Conservation (phyloP, 2,113 vertebrate genomes). For the Ammodramus savannarum region DNA sequence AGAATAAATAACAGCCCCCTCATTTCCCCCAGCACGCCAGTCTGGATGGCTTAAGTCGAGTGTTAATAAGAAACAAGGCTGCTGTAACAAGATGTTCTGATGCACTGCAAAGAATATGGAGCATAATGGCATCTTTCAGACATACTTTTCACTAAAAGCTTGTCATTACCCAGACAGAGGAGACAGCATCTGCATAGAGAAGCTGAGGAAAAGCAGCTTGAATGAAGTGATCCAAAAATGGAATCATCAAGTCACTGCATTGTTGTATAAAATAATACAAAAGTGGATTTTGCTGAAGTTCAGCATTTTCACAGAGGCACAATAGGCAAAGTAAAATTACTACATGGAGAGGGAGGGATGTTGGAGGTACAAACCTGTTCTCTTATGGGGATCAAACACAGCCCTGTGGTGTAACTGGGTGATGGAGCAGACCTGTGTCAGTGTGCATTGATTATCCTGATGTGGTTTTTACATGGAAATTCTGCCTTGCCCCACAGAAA, state of each 20-base stretch:
- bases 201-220: slow-evolving; percentile 5
- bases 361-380: neutral
- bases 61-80: slow-evolving; percentile 43
- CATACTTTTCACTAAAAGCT: slow-evolving; percentile 25
- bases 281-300: neutral
- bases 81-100: slow-evolving; percentile 10
- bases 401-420: neutral
- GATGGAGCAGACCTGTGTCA: neutral
- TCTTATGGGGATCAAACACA: accelerated
- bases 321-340: neutral
- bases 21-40: neutral
- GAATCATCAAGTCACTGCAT: neutral
- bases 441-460: neutral
- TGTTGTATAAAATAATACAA: neutral
- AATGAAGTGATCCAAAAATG: slow-evolving; percentile 18
- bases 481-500: neutral
- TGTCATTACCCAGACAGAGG: slow-evolving; percentile 39
- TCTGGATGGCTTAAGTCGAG: slow-evolving; percentile 1
- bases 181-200: slow-evolving; percentile 39
- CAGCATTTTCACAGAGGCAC: neutral
- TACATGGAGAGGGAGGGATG: neutral
- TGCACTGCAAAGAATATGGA: neutral
- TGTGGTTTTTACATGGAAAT: neutral
- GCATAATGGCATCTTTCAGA: slow-evolving; percentile 9
- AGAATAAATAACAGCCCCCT: slow-evolving; percentile 33